Evolutionary conservation across 2,113 vertebrate species (phyloP).

Genomic region (Xenopus laevis): DNA sequence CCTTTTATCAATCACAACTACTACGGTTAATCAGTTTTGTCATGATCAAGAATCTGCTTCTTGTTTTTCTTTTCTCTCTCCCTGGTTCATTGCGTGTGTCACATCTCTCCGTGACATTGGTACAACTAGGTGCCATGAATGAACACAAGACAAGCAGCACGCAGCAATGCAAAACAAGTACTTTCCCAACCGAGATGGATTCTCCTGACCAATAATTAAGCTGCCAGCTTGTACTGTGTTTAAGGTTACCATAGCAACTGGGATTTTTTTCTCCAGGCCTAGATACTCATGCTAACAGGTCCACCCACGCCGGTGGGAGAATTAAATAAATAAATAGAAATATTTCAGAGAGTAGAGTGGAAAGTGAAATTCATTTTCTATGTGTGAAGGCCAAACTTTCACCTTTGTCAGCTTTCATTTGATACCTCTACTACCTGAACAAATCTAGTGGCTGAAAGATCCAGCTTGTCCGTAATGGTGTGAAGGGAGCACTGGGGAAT

Average conservation of each 20-base stretch:
- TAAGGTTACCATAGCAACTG: slow-evolving; percentile 37
- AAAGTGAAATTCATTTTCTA: slow-evolving; percentile 1
- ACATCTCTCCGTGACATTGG: slow-evolving; percentile 6
- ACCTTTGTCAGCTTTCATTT: background rate
- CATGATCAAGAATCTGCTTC: too few species aligned
- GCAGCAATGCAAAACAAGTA: background rate
- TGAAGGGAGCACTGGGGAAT: too few species aligned
- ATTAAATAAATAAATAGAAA: slow-evolving; percentile 30
- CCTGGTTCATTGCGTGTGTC: slow-evolving; percentile 3
- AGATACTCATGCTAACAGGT: slow-evolving; percentile 23
- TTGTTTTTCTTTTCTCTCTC: background rate
- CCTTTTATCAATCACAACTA: too few species aligned
- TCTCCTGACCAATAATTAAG: slow-evolving; percentile 33
- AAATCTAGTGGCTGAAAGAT: background rate
- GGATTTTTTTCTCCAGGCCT: slow-evolving; percentile 33
- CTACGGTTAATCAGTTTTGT: too few species aligned
- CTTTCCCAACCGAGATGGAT: slow-evolving; percentile 8
- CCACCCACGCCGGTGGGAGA: slow-evolving; percentile 26
- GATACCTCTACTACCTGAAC: background rate
- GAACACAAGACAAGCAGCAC: background rate
- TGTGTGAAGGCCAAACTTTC: background rate
- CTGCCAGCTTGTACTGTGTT: slow-evolving; percentile 17
- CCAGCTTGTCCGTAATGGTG: background rate
- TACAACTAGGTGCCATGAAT: background rate
- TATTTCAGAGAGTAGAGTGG: background rate